Conservation (phyloP, 1,140 invertebrate genomes). For the Trachymyrmex cornetzi region DNA sequence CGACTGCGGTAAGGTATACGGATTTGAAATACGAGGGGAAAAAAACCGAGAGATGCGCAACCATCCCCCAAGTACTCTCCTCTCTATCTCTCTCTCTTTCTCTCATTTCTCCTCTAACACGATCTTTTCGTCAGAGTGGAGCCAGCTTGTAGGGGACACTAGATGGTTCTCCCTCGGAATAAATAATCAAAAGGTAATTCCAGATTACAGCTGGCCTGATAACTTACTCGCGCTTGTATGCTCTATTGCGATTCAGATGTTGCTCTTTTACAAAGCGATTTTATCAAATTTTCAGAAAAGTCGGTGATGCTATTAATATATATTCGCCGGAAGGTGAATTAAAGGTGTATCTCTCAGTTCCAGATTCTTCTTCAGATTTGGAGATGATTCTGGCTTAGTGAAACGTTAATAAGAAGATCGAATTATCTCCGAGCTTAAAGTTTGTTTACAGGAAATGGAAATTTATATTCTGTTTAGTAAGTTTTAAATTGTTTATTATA, state of each 20-base stretch:
- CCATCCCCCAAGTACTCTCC: neutral
- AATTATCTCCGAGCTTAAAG: constrained; percentile 23
- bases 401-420: neutral
- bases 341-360: neutral
- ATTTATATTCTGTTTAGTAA: neutral
- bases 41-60: neutral
- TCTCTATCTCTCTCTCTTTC: neutral
- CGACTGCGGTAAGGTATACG: constrained; percentile 47
- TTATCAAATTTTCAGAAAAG: constrained; percentile 52
- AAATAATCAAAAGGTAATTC: constrained; percentile 71
- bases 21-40: constrained; percentile 29
- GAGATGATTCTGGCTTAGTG: neutral
- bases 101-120: neutral
- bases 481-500: neutral
- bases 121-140: constrained; percentile 35
- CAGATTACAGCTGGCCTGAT: constrained; percentile 39
- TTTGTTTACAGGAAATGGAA: neutral
- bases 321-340: neutral
- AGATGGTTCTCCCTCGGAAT: constrained; percentile 68
- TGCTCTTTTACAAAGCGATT: constrained; percentile 38
- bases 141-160: constrained; percentile 47
- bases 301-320: constrained; percentile 39
- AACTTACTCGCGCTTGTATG: constrained; percentile 11
- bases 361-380: constrained; percentile 18
- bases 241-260: constrained; percentile 27